These are phyloP conservation scores for Willisornis vidua DNA, from an alignment of 2,113 vertebrate species.

Conservation along the genomic window DNA sequence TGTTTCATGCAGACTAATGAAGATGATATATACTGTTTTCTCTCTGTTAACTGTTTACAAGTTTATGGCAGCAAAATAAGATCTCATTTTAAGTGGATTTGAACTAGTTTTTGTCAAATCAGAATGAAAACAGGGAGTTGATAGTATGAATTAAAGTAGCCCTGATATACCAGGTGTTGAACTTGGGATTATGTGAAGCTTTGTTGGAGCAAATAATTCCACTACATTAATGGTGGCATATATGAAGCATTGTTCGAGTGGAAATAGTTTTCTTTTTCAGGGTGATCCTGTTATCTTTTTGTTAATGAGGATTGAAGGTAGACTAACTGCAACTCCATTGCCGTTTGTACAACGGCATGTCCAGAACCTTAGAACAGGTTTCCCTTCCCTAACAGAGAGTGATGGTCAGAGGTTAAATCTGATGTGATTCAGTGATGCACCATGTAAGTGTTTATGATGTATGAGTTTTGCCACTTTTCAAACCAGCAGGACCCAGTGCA, in stretches of 20 bases:
- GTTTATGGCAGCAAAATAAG: not conserved
- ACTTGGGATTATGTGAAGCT: not conserved
- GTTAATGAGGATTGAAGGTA: not conserved
- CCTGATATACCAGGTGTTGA: not conserved
- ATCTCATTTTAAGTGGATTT: not conserved
- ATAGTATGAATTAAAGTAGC: not conserved
- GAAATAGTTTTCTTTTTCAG: not conserved
- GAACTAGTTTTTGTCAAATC: not conserved
- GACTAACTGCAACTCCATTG: not conserved
- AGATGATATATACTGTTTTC: not conserved
- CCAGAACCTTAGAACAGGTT: not conserved
- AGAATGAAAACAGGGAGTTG: not conserved
- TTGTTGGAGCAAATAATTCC: not conserved
- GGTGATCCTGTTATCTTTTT: not conserved
- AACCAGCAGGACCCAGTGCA: not conserved
- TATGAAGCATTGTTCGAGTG: not conserved
- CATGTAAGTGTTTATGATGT: not conserved
- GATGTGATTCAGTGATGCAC: not conserved
- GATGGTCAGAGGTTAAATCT: not conserved
- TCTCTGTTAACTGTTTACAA: not conserved
- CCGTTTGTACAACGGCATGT: not conserved
- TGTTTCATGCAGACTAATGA: not conserved
- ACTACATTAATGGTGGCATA: fast-evolving
- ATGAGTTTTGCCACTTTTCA: not conserved
- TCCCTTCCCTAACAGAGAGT: not conserved